Conservation (phyloP, 2,888 invertebrate species). For the Hypomecis punctinalis region DNA sequence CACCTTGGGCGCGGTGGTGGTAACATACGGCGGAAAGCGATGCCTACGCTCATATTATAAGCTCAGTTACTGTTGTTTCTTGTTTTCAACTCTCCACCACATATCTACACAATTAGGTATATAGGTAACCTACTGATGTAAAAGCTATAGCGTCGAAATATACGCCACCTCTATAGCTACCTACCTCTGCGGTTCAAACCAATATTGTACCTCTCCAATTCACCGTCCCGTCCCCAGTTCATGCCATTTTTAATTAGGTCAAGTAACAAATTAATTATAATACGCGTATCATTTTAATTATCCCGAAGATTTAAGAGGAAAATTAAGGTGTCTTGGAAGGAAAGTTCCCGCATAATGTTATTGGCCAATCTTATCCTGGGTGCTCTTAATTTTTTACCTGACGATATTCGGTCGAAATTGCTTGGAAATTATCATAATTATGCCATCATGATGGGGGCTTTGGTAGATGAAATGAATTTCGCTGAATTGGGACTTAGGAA, state of each 20-base stretch:
- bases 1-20: too few species aligned
- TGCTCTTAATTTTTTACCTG: conserved; percentile 31
- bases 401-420: conserved; percentile 27
- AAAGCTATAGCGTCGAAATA: too few species aligned
- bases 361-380: conserved; percentile 22
- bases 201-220: neutral
- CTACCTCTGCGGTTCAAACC: neutral
- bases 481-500: conserved; percentile 28
- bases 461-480: conserved; percentile 25
- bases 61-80: too few species aligned
- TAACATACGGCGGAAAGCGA: too few species aligned
- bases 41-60: too few species aligned
- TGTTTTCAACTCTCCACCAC: too few species aligned
- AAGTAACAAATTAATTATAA: conserved; percentile 31
- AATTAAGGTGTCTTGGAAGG: conserved; percentile 25
- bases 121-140: too few species aligned
- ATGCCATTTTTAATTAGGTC: conserved; percentile 40
- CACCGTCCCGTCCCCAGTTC: neutral
- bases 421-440: conserved; percentile 32
- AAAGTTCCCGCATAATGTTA: conserved; percentile 29
- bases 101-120: too few species aligned
- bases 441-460: conserved; percentile 23
- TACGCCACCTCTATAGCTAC: too few species aligned
- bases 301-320: conserved; percentile 25
- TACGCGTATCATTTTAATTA: conserved; percentile 33